Base-by-base conservation (phyloP, 2,888 invertebrate species). In the Corythucha ciliata region DNA sequence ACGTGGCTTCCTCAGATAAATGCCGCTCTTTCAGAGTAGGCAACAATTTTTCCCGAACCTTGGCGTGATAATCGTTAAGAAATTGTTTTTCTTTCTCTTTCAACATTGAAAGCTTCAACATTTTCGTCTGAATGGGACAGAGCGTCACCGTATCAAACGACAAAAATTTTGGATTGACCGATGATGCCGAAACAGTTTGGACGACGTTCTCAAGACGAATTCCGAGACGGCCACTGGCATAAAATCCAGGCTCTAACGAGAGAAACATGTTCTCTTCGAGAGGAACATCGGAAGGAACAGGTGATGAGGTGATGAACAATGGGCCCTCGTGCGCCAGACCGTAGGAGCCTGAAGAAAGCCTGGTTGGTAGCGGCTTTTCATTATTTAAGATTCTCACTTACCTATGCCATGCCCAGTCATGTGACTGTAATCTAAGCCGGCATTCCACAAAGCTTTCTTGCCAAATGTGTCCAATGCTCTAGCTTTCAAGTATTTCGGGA, bases 321-420 rank as follows among this genome's bases (percentile, higher is more conserved):
- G 91, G 91, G 0, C 84, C 88, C 74, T 94, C 93, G 69, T 94
- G 94, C 20, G 94, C 94, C 70, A 88, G 88, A 33, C 94, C 75
- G 70, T 80, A 92, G 57, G 86, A 80, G 0, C 51, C 51, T 49
- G n/a, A n/a, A n/a, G n/a, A n/a, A n/a, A n/a, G n/a, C n/a, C n/a
- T n/a, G n/a, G n/a, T n/a, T n/a, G n/a, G n/a, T n/a, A n/a, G n/a
- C n/a, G n/a, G n/a, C n/a, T n/a, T n/a, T n/a, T n/a, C n/a, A n/a
- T n/a, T n/a, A n/a, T n/a, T n/a, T 26, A 42, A 20, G 20, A 26
- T 79, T 0, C 7, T 32, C n/a, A 36, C 34, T 25, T 40, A 36
- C 94, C 94, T 56, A 94, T 86, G 3, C 94, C 94, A 68, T 94
- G 94, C 0, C 92, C 91, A 1, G 93, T 93, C 18, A 93, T 94